phyloP scores from a whole-genome alignment of 1,140 invertebrate species.

The Liolophura sinensis region DNA sequence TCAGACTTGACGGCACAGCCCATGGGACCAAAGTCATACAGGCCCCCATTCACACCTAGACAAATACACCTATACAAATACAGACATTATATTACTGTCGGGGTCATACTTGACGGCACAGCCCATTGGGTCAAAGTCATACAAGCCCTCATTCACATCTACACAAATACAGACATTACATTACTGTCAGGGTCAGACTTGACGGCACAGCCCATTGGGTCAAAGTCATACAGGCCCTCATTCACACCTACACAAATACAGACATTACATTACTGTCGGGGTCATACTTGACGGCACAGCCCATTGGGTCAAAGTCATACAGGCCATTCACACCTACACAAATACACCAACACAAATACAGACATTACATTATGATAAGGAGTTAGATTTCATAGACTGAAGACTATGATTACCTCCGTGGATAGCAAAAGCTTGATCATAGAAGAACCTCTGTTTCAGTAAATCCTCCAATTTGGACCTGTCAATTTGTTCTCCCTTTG shows the following conservation, averaged over 20 bases:
- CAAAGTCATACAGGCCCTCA: slow-evolving; percentile 96
- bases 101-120: slow-evolving; percentile 97
- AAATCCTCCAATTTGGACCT: slow-evolving; percentile 95
- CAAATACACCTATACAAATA: too few relatives aligned
- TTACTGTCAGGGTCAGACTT: slow-evolving; percentile 89
- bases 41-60: slow-evolving; percentile 68
- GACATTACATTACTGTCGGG: slow-evolving; percentile 64
- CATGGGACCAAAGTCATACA: slow-evolving; percentile 99
- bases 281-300: slow-evolving; percentile 96
- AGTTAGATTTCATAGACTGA: slow-evolving; percentile 83
- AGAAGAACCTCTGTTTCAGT: slow-evolving; percentile 96
- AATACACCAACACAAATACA: slow-evolving; percentile 47
- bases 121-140: slow-evolving; percentile 99
- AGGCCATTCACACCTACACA: slow-evolving; percentile 71
- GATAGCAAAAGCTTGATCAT: slow-evolving; percentile 98
- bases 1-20: slow-evolving; percentile 98
- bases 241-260: slow-evolving; percentile 61
- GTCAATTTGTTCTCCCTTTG: slow-evolving; percentile 75
- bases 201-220: slow-evolving; percentile 98
- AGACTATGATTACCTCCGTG: slow-evolving; percentile 78
- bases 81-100: slow-evolving; percentile 62
- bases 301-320: slow-evolving; percentile 99
- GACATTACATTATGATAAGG: slow-evolving; percentile 67
- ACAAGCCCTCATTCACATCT: slow-evolving; percentile 78
- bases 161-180: slow-evolving; percentile 7